phyloP scores from a whole-genome alignment of 1,140 invertebrate species.

The Pachyrhynchus sulphureomaculatus region DNA sequence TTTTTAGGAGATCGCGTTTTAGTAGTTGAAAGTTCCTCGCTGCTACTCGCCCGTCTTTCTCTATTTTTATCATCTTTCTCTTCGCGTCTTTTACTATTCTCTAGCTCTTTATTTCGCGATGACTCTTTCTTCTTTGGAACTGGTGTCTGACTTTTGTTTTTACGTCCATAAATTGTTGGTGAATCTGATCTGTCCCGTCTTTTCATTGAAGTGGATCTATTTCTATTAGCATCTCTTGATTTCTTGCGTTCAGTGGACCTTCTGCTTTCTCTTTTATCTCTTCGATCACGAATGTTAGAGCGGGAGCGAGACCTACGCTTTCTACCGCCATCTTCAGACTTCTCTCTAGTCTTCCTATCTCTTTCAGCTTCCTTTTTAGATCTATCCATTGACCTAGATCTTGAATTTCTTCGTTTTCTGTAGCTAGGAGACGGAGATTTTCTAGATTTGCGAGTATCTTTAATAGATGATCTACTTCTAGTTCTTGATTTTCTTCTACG shows the following conservation, averaged over 20 bases:
- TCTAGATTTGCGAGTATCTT: slow-evolving; percentile 19
- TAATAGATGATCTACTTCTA: slow-evolving; percentile 8
- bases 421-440: slow-evolving; percentile 3
- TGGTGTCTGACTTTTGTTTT: slow-evolving; percentile 8
- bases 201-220: slow-evolving; percentile 5
- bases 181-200: slow-evolving; percentile 3
- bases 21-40: not conserved
- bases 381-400: slow-evolving; percentile 10
- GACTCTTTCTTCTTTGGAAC: not conserved
- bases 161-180: not conserved
- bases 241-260: slow-evolving; percentile 11
- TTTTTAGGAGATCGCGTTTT: not conserved
- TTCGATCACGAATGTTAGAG: not conserved
- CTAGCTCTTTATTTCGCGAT: not conserved
- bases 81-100: not conserved
- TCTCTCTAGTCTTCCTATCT: not conserved
- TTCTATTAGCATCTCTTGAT: slow-evolving; percentile 9
- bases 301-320: slow-evolving; percentile 3
- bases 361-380: not conserved
- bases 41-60: not conserved
- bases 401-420: slow-evolving; percentile 3
- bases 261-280: slow-evolving; percentile 12
- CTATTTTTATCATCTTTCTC: not conserved
- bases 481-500: slow-evolving; percentile 29
- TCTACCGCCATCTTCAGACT: not conserved